phyloP scores from a whole-genome alignment of 1,140 invertebrate species.

The Lucilia sericata region DNA sequence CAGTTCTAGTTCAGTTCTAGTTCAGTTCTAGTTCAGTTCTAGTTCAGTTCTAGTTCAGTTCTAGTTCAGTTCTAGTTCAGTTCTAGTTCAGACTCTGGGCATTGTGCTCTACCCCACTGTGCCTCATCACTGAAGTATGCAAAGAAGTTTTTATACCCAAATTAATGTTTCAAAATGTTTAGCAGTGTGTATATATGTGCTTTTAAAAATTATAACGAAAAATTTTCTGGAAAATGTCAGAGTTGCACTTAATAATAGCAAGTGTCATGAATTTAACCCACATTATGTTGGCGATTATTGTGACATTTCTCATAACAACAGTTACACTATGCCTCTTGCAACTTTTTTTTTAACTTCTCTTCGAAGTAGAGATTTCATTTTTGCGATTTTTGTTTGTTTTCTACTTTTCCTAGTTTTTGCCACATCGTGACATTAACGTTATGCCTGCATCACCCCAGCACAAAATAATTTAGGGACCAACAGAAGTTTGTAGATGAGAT shows the following conservation, averaged over 20 bases:
- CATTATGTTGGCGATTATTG: constrained; percentile 34
- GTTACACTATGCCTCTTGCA: neutral
- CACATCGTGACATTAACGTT: too few relatives aligned
- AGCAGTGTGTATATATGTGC: too few relatives aligned
- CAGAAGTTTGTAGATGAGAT: neutral
- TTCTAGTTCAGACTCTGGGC: too few relatives aligned
- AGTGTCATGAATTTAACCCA: constrained; percentile 37
- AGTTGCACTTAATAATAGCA: constrained; percentile 28
- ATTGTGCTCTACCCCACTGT: too few relatives aligned
- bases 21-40: too few relatives aligned
- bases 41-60: too few relatives aligned
- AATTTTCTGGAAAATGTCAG: neutral
- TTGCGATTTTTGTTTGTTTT: neutral
- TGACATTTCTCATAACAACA: constrained; percentile 34
- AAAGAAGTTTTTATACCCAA: too few relatives aligned
- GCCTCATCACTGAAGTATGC: too few relatives aligned
- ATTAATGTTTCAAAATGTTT: too few relatives aligned
- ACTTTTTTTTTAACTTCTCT: neutral
- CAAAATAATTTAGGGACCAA: neutral
- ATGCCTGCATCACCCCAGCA: neutral
- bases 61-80: too few relatives aligned
- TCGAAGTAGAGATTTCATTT: neutral
- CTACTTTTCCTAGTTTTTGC: neutral
- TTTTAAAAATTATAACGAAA: neutral
- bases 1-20: too few relatives aligned